Percentiles rank a stretch among this genome's conserved stretches.
Evolutionary conservation across 2,888 invertebrate species (phyloP).

Genomic region (Epinotia bilunana): DNA sequence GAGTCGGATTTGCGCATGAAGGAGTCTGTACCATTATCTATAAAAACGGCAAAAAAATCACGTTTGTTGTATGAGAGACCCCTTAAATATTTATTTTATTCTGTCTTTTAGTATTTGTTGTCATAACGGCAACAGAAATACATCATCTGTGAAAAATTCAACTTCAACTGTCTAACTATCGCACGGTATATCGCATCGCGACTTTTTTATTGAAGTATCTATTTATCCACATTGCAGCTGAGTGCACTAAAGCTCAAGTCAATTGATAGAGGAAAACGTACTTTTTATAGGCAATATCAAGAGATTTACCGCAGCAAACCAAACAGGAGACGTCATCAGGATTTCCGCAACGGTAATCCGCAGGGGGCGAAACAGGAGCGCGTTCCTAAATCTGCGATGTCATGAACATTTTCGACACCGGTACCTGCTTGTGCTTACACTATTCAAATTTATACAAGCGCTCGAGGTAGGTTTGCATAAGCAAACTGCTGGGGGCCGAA

Average conservation of each 20-base stretch:
- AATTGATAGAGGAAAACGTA: slow-evolving; percentile 13
- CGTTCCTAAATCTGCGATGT: slow-evolving; percentile 42
- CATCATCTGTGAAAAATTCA: no score
- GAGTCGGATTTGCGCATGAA: no score
- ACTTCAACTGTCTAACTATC: no score
- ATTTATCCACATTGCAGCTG: background rate
- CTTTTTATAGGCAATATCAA: slow-evolving; percentile 20
- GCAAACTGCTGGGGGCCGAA: slow-evolving; percentile 60
- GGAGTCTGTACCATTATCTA: no score
- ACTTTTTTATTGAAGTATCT: background rate
- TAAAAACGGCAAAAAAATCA: no score
- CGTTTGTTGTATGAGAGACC: no score
- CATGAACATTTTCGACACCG: slow-evolving; percentile 45
- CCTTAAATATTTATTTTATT: no score
- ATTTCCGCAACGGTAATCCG: slow-evolving; percentile 44
- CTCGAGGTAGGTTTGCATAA: slow-evolving; percentile 66
- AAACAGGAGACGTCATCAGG: slow-evolving; percentile 43
- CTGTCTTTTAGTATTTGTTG: no score
- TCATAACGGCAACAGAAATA: no score
- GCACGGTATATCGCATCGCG: no score
- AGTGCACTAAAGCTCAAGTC: slow-evolving; percentile 1
- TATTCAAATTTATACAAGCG: slow-evolving; percentile 69
- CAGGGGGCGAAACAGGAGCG: slow-evolving; percentile 33
- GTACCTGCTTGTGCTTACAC: slow-evolving; percentile 59
- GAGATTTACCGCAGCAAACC: slow-evolving; percentile 37